Conservation (phyloP, 1,140 invertebrate genomes). For the Oreohelix idahoensis region DNA sequence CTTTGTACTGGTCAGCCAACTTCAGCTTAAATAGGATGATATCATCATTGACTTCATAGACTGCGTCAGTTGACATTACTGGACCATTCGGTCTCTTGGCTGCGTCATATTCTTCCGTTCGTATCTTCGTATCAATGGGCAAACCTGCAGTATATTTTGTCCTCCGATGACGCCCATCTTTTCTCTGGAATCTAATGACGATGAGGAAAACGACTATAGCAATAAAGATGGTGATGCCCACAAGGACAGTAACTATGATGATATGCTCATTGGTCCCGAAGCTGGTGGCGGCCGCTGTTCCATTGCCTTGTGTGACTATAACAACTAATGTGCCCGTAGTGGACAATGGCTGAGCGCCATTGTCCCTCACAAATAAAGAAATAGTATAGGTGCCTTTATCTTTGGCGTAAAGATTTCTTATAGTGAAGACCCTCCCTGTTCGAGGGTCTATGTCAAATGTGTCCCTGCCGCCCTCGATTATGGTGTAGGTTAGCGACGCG, state of each 20-base stretch:
- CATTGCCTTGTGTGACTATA: conserved; percentile 38
- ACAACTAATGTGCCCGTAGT: conserved; percentile 14
- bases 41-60: conserved; percentile 42
- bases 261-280: conserved; percentile 35
- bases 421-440: conserved; percentile 29
- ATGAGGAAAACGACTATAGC: conserved; percentile 41
- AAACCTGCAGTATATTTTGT: conserved; percentile 28
- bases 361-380: conserved; percentile 34
- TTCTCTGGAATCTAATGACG: conserved; percentile 36
- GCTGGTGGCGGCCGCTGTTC: conserved; percentile 1
- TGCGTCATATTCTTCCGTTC: conserved; percentile 40
- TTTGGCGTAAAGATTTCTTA: conserved; percentile 10
- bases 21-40: conserved; percentile 47
- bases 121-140: conserved; percentile 28
- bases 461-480: conserved; percentile 26
- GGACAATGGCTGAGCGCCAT: conserved; percentile 14
- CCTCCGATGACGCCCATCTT: conserved; percentile 30
- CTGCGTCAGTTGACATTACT: conserved; percentile 11
- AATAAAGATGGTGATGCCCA: conserved; percentile 41
- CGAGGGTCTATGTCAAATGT: conserved; percentile 39
- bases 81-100: conserved; percentile 34
- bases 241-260: conserved; percentile 43
- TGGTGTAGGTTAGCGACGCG: conserved; percentile 32
- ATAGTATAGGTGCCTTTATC: conserved; percentile 40
- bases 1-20: conserved; percentile 45